These are phyloP conservation scores for Subanguina moxae DNA, from an alignment of 1,140 invertebrate genomes.

Conservation along the genomic window DNA sequence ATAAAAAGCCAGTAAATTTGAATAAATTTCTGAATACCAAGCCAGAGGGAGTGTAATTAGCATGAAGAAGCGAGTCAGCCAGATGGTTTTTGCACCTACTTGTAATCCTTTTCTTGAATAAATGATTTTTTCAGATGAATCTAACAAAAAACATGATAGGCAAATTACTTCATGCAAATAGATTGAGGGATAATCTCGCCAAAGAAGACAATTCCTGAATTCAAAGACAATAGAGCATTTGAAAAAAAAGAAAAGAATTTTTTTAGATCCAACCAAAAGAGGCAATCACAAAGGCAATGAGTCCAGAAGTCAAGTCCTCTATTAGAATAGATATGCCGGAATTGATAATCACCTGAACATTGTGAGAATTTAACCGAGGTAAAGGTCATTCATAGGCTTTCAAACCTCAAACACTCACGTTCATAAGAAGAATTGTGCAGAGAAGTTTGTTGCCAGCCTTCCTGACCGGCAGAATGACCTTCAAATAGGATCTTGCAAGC, in stretches of 20 bases:
- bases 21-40: constrained; percentile 58
- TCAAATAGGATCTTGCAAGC: constrained; percentile 14
- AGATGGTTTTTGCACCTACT: constrained; percentile 88
- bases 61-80: constrained; percentile 87
- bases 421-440: constrained; percentile 61
- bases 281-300: constrained; percentile 62
- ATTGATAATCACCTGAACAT: constrained; percentile 61
- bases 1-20: too few species aligned
- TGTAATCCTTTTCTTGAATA: constrained; percentile 77
- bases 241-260: not conserved
- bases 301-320: constrained; percentile 60
- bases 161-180: constrained; percentile 61
- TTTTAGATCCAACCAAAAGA: constrained; percentile 53
- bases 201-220: constrained; percentile 62
- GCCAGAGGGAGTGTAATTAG: constrained; percentile 83
- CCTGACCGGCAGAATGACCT: constrained; percentile 49
- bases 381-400: not conserved
- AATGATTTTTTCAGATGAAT: not conserved
- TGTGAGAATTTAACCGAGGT: not conserved
- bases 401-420: constrained; percentile 34
- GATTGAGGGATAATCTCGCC: constrained; percentile 65
- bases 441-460: constrained; percentile 47
- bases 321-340: constrained; percentile 61
- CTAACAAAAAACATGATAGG: not conserved
- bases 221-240: not conserved